phyloP scores from a whole-genome alignment of 2,797 vertebrate genomes.

The Siniperca undulata region DNA sequence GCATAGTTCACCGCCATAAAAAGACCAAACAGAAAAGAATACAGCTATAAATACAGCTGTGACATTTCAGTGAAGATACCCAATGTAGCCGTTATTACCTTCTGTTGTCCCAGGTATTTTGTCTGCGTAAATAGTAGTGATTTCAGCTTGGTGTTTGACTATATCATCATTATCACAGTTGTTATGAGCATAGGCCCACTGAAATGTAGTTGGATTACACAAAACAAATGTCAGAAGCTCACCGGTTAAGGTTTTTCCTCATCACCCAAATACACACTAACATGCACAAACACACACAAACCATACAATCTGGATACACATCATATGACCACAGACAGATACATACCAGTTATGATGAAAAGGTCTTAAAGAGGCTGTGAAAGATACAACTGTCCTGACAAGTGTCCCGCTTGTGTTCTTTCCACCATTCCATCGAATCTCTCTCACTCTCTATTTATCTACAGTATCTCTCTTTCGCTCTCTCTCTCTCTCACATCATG shows the following conservation, averaged over 20 bases:
- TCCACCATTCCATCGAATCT: neutral
- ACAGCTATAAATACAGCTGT: neutral
- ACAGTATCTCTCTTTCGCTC: neutral
- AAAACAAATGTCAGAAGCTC: neutral
- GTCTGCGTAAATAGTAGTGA: neutral
- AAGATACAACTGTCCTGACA: slow-evolving; percentile 4
- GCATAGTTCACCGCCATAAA: neutral
- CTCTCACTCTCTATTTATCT: slow-evolving; percentile 1
- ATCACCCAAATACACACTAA: neutral
- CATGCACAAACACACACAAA: neutral
- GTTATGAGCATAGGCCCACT: neutral
- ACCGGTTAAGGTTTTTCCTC: neutral
- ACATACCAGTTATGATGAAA: slow-evolving; percentile 70
- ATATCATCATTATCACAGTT: neutral
- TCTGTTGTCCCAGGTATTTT: slow-evolving; percentile 4
- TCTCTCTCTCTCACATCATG: slow-evolving; percentile 6
- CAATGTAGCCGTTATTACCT: neutral
- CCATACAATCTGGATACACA: neutral
- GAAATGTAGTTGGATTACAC: neutral
- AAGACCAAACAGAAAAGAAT: neutral
- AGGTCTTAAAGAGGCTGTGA: slow-evolving; percentile 8
- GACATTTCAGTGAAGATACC: neutral
- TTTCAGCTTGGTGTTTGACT: neutral
- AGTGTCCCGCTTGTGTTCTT: neutral
- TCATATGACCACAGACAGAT: neutral